Percentiles rank a stretch among this genome's conserved stretches.
Conservation (phyloP, 64 coral and sea anemone species). For the Catalaphyllia jardinei region DNA sequence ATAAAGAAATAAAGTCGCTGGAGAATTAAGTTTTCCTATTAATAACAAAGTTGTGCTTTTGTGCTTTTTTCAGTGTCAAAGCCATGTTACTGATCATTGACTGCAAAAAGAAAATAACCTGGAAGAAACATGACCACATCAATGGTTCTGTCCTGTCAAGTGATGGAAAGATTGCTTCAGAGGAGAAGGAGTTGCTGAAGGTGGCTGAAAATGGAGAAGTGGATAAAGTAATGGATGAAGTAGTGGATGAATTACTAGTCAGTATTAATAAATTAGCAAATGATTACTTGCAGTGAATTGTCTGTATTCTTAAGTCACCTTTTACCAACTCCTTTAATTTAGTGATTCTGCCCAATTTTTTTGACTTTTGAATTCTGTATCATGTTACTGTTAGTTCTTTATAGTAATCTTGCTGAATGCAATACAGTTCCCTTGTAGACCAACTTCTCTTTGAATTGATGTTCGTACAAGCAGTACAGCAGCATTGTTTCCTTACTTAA, state of each 20-base stretch:
- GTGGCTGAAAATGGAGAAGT: constrained; percentile 35
- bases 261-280: not conserved
- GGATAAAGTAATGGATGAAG: constrained; percentile 45
- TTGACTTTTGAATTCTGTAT: too few species aligned
- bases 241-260: constrained; percentile 2
- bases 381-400: too few species aligned
- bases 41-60: not conserved
- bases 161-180: constrained; percentile 15
- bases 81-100: constrained; percentile 98
- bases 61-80: constrained; percentile 66
- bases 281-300: too few species aligned
- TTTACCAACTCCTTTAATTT: too few species aligned
- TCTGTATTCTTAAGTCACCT: too few species aligned
- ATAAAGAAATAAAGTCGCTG: not conserved
- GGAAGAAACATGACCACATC: constrained; percentile 66
- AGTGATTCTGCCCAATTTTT: too few species aligned
- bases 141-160: constrained; percentile 13
- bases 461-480: too few species aligned
- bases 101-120: constrained; percentile 83
- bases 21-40: not conserved
- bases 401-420: too few species aligned
- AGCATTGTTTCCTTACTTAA: too few species aligned
- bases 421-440: too few species aligned
- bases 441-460: too few species aligned
- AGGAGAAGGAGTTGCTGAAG: constrained; percentile 46